These are phyloP conservation scores for Prionace glauca DNA, from an alignment of 2,797 vertebrate genomes.

Conservation along the genomic window DNA sequence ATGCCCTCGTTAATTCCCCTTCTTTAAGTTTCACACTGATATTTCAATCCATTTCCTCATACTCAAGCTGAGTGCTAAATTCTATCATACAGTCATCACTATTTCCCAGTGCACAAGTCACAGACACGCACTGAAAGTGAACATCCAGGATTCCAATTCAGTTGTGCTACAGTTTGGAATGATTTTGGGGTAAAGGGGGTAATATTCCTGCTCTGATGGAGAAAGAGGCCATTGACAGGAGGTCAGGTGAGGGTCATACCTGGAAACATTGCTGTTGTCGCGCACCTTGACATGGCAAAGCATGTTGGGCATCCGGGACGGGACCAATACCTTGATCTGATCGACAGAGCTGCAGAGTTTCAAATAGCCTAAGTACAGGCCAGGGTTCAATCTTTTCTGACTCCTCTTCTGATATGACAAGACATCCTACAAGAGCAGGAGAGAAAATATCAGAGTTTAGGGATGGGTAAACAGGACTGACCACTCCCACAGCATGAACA, in stretches of 20 bases:
- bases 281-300: conserved; percentile 81
- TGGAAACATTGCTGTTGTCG: conserved; percentile 81
- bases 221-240: neutral
- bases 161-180: neutral
- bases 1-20: no score
- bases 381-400: conserved; percentile 73
- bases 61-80: no score
- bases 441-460: neutral
- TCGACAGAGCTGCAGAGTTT: conserved; percentile 97
- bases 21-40: no score
- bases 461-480: neutral
- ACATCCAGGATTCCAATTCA: no score
- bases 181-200: neutral
- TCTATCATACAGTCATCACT: no score
- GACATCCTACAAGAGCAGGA: conserved; percentile 65
- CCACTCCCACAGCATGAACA: neutral
- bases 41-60: no score
- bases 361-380: conserved; percentile 88
- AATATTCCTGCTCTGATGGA: neutral
- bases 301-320: conserved; percentile 81
- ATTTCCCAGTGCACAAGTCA: no score
- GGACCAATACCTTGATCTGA: conserved; percentile 90
- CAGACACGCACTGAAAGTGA: no score
- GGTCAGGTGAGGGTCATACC: conserved; percentile 53
- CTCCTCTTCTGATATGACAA: conserved; percentile 82